Conservation (phyloP, 2,113 vertebrate species). For the Campylomormyrus numenius region DNA sequence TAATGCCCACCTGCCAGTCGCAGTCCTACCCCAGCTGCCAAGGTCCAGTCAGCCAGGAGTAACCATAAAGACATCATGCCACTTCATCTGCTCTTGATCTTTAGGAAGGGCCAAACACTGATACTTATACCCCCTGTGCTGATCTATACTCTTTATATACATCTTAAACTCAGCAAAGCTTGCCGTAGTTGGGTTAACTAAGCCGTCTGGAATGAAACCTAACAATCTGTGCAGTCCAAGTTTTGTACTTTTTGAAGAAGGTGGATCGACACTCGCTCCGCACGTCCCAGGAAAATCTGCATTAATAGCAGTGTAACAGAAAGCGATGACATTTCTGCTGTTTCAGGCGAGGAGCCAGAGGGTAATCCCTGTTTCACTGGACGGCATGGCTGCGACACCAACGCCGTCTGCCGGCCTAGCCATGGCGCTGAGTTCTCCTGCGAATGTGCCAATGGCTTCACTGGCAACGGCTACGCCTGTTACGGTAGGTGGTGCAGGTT, state of each 20-base stretch:
- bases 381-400: constrained; percentile 78
- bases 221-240: neutral
- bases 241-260: neutral
- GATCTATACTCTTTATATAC: neutral
- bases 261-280: neutral
- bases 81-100: neutral
- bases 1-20: constrained; percentile 43
- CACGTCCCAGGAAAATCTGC: neutral
- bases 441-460: constrained; percentile 73
- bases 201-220: neutral
- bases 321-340: neutral
- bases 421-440: constrained; percentile 69
- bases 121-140: neutral
- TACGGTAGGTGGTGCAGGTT: constrained; percentile 57
- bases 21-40: neutral
- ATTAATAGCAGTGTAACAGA: neutral
- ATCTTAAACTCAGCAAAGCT: neutral
- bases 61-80: neutral
- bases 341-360: constrained; percentile 63
- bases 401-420: constrained; percentile 68
- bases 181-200: neutral
- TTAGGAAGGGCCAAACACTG: neutral
- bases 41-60: neutral
- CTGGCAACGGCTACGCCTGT: constrained; percentile 72
- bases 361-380: constrained; percentile 83